Evolutionary conservation across 2,797 vertebrate genomes (phyloP), one percentile per base, ranked within the genome.

Genomic region (Petrocephalus sullivani): DNA sequence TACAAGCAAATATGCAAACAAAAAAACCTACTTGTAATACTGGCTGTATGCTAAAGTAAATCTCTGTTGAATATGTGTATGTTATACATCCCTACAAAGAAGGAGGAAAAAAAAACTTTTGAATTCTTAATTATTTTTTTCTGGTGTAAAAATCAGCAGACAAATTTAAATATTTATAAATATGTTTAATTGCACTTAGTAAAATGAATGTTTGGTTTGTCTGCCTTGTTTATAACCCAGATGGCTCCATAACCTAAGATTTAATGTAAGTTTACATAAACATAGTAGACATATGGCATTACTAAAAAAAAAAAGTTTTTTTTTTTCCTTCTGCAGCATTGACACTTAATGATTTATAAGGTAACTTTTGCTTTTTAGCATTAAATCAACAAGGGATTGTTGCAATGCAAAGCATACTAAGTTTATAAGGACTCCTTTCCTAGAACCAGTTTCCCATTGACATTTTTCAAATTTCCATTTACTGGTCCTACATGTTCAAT

Each of bases 401-500:
- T 85, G 88, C 12, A 60, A 87, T 28, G 64, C 67, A 89, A 82
- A 67, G 14, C 54, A 51, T 51, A 49, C 12, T 19, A 64, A n/a
- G 28, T 56, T 87, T 56, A 10, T 78, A 57, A 10, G 4, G 33
- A 28, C 78, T 81, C 33, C 41, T 46, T 87, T 60, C 12, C 84
- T 87, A 46, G 54, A 81, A 60, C n/a, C 12, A 54, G 33, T 86
- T 85, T 88, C 60, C 82, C 82, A 71, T 58, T 78, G 51, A 56
- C 84, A 58, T 67, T 85, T 54, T 87, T 58, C 67, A 49, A 37
- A 46, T 89, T 85, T 88, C 61, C 23, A 41, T 53, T 85, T 88
- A 64, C 88, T 67, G 82, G 23, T 64, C 60, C 37, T 54, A 81
- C 75, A 81, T 81, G 75, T 81, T 89, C 49, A 89, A 78, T 87